Evolutionary conservation across 92 coral and sea anemone species (phyloP).

Genomic region (Palythoa grandis): DNA sequence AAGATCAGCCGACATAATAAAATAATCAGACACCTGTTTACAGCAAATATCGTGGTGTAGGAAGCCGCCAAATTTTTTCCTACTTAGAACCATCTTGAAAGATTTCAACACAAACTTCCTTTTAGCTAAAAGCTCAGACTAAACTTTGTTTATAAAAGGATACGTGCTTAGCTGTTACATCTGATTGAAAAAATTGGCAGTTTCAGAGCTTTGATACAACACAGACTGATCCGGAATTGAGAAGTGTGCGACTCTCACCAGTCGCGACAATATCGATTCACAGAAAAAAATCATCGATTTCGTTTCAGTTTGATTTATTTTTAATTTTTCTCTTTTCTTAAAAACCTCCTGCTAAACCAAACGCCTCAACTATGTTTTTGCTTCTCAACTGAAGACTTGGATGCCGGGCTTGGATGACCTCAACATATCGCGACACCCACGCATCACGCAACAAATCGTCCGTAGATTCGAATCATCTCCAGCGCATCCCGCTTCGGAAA

Average conservation of each 20-base stretch:
- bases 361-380: not conserved
- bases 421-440: conserved; percentile 1
- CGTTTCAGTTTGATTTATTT: conserved; percentile 4
- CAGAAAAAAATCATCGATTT: not conserved
- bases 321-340: not conserved
- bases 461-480: not conserved
- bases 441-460: not conserved
- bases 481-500: conserved; percentile 29
- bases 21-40: not conserved
- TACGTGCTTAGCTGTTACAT: not conserved
- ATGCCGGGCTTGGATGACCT: not conserved
- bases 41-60: not conserved
- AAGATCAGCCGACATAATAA: not conserved
- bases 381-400: not conserved
- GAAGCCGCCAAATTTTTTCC: not conserved
- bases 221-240: not conserved
- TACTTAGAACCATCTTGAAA: not conserved
- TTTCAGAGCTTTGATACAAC: not conserved
- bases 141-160: not conserved
- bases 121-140: not conserved
- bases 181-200: not conserved
- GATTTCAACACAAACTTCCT: not conserved
- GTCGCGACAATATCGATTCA: not conserved
- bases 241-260: not conserved
- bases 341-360: not conserved